Percentiles rank a stretch among this genome's conserved stretches.
Conservation (phyloP, 2,113 vertebrate species). For the Corapipo altera region DNA sequence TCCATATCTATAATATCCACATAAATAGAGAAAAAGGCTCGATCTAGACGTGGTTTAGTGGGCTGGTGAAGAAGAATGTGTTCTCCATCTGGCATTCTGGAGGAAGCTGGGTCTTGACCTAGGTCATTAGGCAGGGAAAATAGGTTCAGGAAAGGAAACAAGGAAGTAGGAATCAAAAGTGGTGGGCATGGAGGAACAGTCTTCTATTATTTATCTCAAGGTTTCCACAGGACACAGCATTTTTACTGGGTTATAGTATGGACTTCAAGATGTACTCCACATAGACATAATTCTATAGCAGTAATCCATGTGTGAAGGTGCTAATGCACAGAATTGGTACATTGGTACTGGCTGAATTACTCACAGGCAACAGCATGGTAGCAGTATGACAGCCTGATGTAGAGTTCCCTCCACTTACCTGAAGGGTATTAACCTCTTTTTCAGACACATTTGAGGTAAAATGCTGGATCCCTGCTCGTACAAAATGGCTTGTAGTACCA, state of each 20-base stretch:
- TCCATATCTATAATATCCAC: neutral
- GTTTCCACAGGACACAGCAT: neutral
- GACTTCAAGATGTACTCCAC: neutral
- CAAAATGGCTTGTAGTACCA: neutral
- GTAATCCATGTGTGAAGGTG: neutral
- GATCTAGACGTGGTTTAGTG: neutral
- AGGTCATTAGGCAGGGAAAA: neutral
- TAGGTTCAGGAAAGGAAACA: neutral
- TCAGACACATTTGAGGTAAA: neutral
- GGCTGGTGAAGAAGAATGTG: neutral
- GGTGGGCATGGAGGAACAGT: neutral
- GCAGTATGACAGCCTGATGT: neutral
- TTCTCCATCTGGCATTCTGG: neutral
- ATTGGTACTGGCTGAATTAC: neutral
- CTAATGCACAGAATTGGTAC: neutral
- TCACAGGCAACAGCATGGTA: neutral
- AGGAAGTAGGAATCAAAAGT: neutral
- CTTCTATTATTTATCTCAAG: neutral
- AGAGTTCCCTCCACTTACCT: neutral
- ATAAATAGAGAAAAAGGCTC: neutral
- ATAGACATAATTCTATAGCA: neutral
- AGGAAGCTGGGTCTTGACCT: neutral
- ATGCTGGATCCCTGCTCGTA: neutral
- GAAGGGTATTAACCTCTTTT: neutral
- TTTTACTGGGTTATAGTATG: neutral